Conservation (phyloP, 2,888 invertebrate genomes). For the Malachius bipustulatus region DNA sequence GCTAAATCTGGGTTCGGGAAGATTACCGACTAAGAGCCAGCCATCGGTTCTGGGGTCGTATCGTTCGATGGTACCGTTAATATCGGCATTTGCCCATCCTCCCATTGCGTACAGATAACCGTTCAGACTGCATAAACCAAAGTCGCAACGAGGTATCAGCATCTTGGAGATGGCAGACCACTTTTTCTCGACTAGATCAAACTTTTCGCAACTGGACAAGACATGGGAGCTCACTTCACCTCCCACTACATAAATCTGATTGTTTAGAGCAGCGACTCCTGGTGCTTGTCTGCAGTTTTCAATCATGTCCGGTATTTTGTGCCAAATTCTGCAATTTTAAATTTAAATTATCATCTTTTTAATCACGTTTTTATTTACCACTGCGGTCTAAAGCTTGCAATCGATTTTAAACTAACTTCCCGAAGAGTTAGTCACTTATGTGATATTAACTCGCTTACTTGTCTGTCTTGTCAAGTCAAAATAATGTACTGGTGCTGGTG, state of each 20-base stretch:
- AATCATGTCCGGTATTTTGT: slow-evolving; percentile 66
- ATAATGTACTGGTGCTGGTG: too few species aligned
- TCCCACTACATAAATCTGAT: slow-evolving; percentile 81
- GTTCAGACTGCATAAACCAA: slow-evolving; percentile 74
- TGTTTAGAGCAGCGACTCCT: slow-evolving; percentile 69
- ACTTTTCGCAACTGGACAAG: slow-evolving; percentile 75
- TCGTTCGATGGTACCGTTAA: slow-evolving; percentile 77
- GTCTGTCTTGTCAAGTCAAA: too few species aligned
- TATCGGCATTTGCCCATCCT: slow-evolving; percentile 88
- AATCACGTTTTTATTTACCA: too few species aligned
- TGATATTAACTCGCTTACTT: too few species aligned
- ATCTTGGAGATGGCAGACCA: slow-evolving; percentile 18
- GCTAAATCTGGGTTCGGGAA: slow-evolving; percentile 78
- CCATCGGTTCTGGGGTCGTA: slow-evolving; percentile 69
- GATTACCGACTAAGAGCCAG: slow-evolving; percentile 66
- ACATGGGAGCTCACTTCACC: slow-evolving; percentile 87
- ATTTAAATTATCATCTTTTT: too few species aligned
- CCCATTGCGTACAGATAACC: slow-evolving; percentile 79
- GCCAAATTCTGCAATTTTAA: slow-evolving; percentile 66
- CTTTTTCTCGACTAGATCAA: slow-evolving; percentile 45
- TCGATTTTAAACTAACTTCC: too few species aligned
- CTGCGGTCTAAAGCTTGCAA: too few species aligned
- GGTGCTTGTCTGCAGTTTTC: slow-evolving; percentile 80
- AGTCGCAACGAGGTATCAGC: slow-evolving; percentile 56
- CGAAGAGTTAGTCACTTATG: too few species aligned